A percentile compares a stretch with the other conserved stretches of the same genome.
Conservation (phyloP, 2,113 vertebrate species). For the Petaurus breviceps region DNA sequence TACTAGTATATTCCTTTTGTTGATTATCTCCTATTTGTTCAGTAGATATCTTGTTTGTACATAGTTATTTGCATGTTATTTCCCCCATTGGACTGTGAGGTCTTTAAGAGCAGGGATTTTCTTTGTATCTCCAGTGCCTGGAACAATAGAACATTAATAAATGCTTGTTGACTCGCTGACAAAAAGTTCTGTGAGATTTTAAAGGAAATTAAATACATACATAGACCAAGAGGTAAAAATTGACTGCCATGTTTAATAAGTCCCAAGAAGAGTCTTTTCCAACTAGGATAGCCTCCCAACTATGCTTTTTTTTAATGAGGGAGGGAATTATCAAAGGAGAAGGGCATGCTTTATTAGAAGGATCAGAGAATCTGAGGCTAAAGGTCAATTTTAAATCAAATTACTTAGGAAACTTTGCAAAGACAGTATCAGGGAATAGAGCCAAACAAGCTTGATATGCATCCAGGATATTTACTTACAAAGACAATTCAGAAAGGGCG, state of each 20-base stretch:
- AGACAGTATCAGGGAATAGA: neutral
- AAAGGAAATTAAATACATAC: neutral
- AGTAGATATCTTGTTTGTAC: neutral
- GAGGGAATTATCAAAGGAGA: neutral
- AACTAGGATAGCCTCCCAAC: neutral
- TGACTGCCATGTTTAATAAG: neutral
- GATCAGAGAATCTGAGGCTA: neutral
- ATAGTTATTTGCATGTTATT: neutral
- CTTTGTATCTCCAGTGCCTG: neutral
- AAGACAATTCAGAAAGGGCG: neutral
- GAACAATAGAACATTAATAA: neutral
- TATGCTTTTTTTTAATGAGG: neutral
- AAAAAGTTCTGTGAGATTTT: neutral
- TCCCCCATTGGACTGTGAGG: neutral
- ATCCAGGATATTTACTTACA: neutral
- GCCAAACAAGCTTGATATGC: neutral
- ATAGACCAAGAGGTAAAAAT: neutral
- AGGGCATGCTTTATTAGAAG: neutral
- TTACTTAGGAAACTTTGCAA: neutral
- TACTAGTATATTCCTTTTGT: neutral
- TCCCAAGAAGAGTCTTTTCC: neutral
- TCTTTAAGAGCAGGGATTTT: neutral
- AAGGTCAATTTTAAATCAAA: neutral
- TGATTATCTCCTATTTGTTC: neutral
- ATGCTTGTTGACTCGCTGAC: neutral